Evolutionary conservation across 2,888 invertebrate species (phyloP).

Genomic region (Azorinus chamasolen): DNA sequence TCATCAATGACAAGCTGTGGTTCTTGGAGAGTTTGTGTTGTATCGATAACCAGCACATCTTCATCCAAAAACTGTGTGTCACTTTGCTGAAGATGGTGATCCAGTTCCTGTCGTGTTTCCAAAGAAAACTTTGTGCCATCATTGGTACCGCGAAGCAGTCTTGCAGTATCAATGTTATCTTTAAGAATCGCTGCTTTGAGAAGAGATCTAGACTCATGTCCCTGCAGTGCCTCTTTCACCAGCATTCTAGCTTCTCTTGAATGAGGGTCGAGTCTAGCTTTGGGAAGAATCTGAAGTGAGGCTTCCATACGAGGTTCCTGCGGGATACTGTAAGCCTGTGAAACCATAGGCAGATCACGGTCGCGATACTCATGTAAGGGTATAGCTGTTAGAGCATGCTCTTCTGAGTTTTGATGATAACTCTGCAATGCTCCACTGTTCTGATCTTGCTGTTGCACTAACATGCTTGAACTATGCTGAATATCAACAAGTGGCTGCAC

Average conservation of each 20-base stretch:
- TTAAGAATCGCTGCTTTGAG: slow-evolving; percentile 17
- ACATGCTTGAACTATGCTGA: too few relatives aligned
- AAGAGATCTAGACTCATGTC: slow-evolving; percentile 16
- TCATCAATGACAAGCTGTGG: slow-evolving; percentile 2
- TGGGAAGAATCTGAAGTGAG: neutral
- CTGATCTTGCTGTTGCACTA: too few relatives aligned
- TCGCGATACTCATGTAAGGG: neutral
- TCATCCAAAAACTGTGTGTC: slow-evolving; percentile 7
- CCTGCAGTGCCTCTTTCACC: slow-evolving; percentile 34
- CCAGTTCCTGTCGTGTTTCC: slow-evolving; percentile 1
- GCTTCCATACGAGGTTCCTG: neutral
- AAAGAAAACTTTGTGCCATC: too few relatives aligned
- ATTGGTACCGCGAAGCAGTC: too few relatives aligned
- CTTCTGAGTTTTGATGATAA: too few relatives aligned
- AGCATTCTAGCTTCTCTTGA: slow-evolving; percentile 43
- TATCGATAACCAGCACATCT: neutral
- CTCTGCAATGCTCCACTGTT: too few relatives aligned
- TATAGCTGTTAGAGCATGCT: too few relatives aligned
- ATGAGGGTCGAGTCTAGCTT: slow-evolving; percentile 19
- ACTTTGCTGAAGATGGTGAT: slow-evolving; percentile 11
- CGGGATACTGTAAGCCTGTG: neutral
- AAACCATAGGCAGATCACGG: neutral
- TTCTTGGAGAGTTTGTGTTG: neutral
- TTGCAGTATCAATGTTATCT: too few relatives aligned
- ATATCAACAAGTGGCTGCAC: too few relatives aligned